Evolutionary conservation across 1,140 invertebrate species (phyloP).

Genomic region (Leptinotarsa undecemlineata): DNA sequence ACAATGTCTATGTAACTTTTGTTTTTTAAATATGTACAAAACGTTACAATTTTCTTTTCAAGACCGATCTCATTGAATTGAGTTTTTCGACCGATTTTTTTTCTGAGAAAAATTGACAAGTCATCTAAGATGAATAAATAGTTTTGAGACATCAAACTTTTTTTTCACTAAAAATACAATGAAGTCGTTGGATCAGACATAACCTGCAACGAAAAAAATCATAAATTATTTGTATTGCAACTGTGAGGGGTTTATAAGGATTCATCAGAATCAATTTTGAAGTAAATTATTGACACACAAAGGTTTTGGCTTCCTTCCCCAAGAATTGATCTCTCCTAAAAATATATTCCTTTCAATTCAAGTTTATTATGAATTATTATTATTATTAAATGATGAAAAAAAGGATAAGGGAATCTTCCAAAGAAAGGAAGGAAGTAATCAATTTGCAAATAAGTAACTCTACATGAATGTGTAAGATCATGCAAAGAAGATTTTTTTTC

Average conservation of each 20-base stretch:
- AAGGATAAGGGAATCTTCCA: too few species aligned
- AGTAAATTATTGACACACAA: background rate
- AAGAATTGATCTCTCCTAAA: too few species aligned
- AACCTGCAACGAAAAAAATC: conserved; percentile 22
- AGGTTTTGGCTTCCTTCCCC: too few species aligned
- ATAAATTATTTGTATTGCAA: conserved; percentile 3
- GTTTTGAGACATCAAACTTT: conserved; percentile 29
- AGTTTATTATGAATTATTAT: too few species aligned
- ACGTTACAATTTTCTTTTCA: conserved; percentile 17
- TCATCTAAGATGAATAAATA: conserved; percentile 31
- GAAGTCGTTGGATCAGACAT: conserved; percentile 31
- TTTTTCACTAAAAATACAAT: conserved; percentile 26
- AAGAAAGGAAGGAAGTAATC: too few species aligned
- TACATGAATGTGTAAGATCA: too few species aligned
- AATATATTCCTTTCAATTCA: too few species aligned
- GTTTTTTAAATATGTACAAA: conserved; percentile 22
- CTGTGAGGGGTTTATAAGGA: background rate
- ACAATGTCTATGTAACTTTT: conserved; percentile 23
- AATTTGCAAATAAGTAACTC: too few species aligned
- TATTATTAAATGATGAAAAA: too few species aligned
- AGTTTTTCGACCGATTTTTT: conserved; percentile 11
- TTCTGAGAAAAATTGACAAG: conserved; percentile 30
- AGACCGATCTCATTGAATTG: background rate
- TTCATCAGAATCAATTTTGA: background rate
- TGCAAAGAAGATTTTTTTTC: too few species aligned